Percentiles rank a stretch among this genome's conserved stretches.
Evolutionary conservation across 2,888 invertebrate genomes (phyloP).

Genomic region (Cheilosia vulpina): DNA sequence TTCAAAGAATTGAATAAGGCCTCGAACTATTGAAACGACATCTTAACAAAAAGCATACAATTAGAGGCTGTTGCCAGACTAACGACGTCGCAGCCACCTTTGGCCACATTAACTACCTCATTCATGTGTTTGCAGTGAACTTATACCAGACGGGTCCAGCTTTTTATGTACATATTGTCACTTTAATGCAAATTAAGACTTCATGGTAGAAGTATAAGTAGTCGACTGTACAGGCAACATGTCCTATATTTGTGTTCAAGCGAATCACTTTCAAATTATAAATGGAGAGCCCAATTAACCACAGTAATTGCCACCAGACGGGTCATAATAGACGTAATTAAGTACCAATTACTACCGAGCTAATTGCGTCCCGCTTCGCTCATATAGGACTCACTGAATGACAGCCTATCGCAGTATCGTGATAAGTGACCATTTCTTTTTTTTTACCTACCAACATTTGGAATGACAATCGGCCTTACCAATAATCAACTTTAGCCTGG

Average conservation of each 20-base stretch:
- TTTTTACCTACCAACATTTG: not conserved
- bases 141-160: constrained; percentile 53
- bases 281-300: constrained; percentile 59
- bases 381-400: constrained; percentile 32
- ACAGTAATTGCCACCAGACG: constrained; percentile 80
- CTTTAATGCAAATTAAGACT: constrained; percentile 65
- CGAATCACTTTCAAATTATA: constrained; percentile 48
- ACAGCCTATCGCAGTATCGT: not conserved
- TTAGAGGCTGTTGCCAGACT: constrained; percentile 26
- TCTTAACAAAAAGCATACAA: constrained; percentile 28
- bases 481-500: no score
- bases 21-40: constrained; percentile 40
- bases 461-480: no score
- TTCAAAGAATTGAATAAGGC: constrained; percentile 21
- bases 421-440: not conserved
- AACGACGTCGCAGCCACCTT: constrained; percentile 49
- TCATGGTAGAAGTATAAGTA: constrained; percentile 13
- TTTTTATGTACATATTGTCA: constrained; percentile 62
- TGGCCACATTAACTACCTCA: constrained; percentile 57
- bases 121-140: constrained; percentile 50
- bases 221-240: constrained; percentile 7
- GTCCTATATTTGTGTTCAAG: constrained; percentile 58
- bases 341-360: constrained; percentile 79
- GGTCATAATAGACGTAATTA: constrained; percentile 82
- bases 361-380: constrained; percentile 44